Evolutionary conservation across 2,113 vertebrate species (phyloP).

Genomic region (Rhadina sibilatrix): DNA sequence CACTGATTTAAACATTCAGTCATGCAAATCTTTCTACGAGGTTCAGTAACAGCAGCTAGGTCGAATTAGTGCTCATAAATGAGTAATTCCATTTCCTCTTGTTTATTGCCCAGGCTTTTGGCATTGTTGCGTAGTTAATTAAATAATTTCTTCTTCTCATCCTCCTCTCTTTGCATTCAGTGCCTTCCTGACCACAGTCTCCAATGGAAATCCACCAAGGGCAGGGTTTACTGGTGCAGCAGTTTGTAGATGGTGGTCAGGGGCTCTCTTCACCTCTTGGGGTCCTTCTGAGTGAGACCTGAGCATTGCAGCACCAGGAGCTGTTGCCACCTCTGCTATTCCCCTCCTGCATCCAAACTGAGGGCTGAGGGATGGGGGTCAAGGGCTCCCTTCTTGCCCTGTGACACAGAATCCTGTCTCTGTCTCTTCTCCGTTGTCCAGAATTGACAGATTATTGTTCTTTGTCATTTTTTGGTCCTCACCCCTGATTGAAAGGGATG

Average conservation of each 20-base stretch:
- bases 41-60: slow-evolving; percentile 7
- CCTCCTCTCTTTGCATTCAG: neutral
- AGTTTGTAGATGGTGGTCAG: neutral
- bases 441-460: neutral
- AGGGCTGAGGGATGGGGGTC: neutral
- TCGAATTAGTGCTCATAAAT: slow-evolving; percentile 30
- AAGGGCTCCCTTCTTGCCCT: neutral
- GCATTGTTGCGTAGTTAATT: neutral
- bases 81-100: slow-evolving; percentile 35
- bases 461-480: neutral
- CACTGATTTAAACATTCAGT: slow-evolving; percentile 20
- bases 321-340: neutral
- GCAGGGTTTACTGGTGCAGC: neutral
- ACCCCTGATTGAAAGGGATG: neutral
- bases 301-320: neutral
- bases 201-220: neutral
- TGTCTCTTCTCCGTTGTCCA: neutral
- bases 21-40: neutral
- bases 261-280: neutral
- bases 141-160: slow-evolving; percentile 10
- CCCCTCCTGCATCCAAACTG: neutral
- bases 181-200: neutral
- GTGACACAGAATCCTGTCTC: neutral
- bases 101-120: slow-evolving; percentile 16
- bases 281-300: neutral